These are phyloP conservation scores for Grammomys surdaster DNA, from an alignment of 2,113 vertebrate genomes.

Conservation along the genomic window DNA sequence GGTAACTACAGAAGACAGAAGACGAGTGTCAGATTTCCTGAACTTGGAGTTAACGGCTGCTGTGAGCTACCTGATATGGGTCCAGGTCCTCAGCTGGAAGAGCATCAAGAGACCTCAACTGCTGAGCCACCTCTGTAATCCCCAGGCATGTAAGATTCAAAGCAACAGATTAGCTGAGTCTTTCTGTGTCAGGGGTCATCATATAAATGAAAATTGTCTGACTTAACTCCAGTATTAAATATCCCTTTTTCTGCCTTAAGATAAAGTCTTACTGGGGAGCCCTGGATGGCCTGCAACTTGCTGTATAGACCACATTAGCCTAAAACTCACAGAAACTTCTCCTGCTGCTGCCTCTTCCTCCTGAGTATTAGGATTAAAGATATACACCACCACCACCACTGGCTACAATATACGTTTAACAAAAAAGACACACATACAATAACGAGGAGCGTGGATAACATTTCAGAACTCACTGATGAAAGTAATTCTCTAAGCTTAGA, in stretches of 20 bases:
- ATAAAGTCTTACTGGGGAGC: background rate
- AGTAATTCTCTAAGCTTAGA: background rate
- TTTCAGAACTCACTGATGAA: background rate
- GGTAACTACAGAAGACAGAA: background rate
- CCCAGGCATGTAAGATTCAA: background rate
- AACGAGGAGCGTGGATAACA: background rate
- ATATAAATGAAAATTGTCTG: background rate
- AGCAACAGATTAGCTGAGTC: background rate
- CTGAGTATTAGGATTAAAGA: background rate
- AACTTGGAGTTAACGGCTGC: background rate
- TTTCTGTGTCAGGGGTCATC: background rate
- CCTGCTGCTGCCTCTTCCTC: background rate
- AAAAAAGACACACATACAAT: background rate
- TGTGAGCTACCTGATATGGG: background rate
- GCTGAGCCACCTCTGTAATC: background rate
- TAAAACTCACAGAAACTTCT: background rate
- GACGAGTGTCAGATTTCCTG: too few relatives aligned
- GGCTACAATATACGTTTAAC: background rate
- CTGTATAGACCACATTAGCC: background rate
- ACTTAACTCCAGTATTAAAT: background rate
- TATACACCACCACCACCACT: too few relatives aligned
- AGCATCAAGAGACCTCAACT: background rate
- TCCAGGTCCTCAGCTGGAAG: background rate
- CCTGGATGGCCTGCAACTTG: background rate
- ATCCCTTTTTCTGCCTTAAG: background rate